Base-by-base conservation (phyloP, 2,888 invertebrate species). In the Ptychoptera contaminata region DNA sequence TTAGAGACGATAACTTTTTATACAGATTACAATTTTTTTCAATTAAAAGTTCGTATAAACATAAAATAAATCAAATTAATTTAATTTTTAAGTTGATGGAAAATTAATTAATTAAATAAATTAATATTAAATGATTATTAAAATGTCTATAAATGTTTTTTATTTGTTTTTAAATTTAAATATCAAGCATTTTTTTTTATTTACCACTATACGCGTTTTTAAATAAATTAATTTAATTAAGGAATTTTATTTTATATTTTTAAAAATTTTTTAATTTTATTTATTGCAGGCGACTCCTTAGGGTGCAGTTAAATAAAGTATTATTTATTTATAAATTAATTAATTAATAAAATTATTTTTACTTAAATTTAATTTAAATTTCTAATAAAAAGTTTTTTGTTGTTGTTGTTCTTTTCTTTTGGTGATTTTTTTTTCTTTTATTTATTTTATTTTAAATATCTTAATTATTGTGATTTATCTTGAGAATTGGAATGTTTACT, bases 401-500 rank as follows among this genome's bases (percentile, higher is more conserved):
- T 14, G 41, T 37, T 41, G 11, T 32, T 23, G 15, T 35, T 40
- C 15, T 23, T 40, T 34, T 36, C 15, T 36, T 16, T 30, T 29
- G 8, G 23, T 16, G 10, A 16, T 43, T 37, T 30, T 31, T 44
- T 36, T 44, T 38, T 31, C 38, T 45, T 10, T 42, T 45, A 15
- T 15, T 23, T 46, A 45, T 35, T 36, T 37, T 37, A 40, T 35
- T 37, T 15, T 30, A 37, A 16, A 39, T 15, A 47, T 44, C 43
- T 16, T 40, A 39, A 45, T 49, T 53, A 51, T 52, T 52, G 51
- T 51, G 51, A 48, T 46, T 49, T 51, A 50, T 52, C 53, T 52
- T 52, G 49, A 47, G 48, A 49, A 49, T 48, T 53, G 52, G 52
- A 53, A 52, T 53, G 52, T 52, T 48, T 53, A 48, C 50, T 53